These are phyloP conservation scores for Leptopilina myrica DNA, from an alignment of 2,888 invertebrate genomes.

Conservation along the genomic window DNA sequence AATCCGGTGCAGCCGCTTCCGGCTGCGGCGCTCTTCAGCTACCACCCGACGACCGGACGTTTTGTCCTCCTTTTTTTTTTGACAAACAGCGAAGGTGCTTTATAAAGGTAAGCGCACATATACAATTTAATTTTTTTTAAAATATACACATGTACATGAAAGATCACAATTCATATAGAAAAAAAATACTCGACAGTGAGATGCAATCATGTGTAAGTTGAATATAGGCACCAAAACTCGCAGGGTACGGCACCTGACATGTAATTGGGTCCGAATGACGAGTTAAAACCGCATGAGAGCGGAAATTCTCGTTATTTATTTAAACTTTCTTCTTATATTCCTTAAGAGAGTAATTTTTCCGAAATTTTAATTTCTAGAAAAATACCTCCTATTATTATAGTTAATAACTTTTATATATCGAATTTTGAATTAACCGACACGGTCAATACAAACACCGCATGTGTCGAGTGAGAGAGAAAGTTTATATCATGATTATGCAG, in stretches of 20 bases:
- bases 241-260: slow-evolving; percentile 37
- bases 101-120: neutral
- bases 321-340: slow-evolving; percentile 15
- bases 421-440: neutral
- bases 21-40: neutral
- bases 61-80: slow-evolving; percentile 33
- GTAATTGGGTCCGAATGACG: slow-evolving; percentile 37
- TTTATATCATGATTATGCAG: slow-evolving; percentile 20
- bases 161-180: no score
- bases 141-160: no score
- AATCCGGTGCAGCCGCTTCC: slow-evolving; percentile 40
- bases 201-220: slow-evolving; percentile 34
- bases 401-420: neutral
- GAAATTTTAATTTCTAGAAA: neutral
- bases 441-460: neutral
- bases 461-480: neutral
- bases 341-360: neutral
- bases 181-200: neutral
- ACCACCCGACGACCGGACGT: slow-evolving; percentile 31
- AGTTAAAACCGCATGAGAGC: slow-evolving; percentile 33
- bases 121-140: no score
- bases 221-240: neutral
- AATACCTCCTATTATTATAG: slow-evolving; percentile 3
- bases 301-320: slow-evolving; percentile 25
- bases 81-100: slow-evolving; percentile 26